Evolutionary conservation across 2,888 invertebrate species (phyloP).

Genomic region (Parnassius smintheus): DNA sequence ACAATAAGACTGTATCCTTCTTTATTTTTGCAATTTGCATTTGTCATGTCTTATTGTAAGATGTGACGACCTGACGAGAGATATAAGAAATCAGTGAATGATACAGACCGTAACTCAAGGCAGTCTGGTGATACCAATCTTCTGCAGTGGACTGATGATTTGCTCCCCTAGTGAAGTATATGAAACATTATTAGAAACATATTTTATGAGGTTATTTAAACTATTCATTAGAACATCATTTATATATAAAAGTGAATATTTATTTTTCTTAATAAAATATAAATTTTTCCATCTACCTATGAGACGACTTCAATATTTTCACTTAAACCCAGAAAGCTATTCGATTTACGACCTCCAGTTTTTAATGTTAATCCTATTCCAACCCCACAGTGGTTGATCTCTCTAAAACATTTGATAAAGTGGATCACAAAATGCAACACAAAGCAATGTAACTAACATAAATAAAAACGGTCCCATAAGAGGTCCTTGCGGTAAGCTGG

Average conservation of each 20-base stretch:
- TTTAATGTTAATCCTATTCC: slow-evolving; percentile 72
- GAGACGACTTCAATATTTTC: too few species aligned
- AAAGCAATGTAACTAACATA: slow-evolving; percentile 64
- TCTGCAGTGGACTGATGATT: too few species aligned
- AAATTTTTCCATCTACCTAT: too few species aligned
- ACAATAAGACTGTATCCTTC: slow-evolving; percentile 22
- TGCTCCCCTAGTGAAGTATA: not conserved
- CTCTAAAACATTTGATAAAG: slow-evolving; percentile 78
- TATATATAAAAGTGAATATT: too few species aligned
- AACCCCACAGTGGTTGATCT: slow-evolving; percentile 65
- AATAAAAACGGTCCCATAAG: slow-evolving; percentile 73
- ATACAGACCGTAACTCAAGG: not conserved
- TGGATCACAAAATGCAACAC: slow-evolving; percentile 75
- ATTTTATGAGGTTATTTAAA: not conserved
- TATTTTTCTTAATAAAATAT: too few species aligned
- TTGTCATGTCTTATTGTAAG: not conserved
- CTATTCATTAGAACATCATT: too few species aligned
- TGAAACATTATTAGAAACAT: not conserved
- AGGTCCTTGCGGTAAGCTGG: slow-evolving; percentile 73
- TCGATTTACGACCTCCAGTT: slow-evolving; percentile 54
- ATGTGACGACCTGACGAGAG: too few species aligned
- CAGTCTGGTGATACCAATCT: too few species aligned
- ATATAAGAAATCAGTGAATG: too few species aligned
- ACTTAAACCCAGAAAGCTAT: slow-evolving; percentile 74
- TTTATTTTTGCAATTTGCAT: slow-evolving; percentile 6